These are phyloP conservation scores for Maconellicoccus hirsutus DNA, from an alignment of 1,140 invertebrate genomes.

Conservation along the genomic window DNA sequence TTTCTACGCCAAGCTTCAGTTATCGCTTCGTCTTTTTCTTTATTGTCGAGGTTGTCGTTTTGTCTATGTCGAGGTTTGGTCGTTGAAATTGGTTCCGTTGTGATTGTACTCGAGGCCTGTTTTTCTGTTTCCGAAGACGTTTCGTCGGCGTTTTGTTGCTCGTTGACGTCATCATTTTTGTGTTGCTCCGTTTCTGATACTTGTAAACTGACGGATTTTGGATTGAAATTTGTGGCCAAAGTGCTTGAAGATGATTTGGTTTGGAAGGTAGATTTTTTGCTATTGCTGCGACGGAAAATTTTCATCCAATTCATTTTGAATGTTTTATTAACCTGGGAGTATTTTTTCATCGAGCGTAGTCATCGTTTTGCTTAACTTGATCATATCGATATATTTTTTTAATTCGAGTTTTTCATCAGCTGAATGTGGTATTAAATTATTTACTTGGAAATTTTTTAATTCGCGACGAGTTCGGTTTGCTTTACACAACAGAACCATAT, in stretches of 20 bases:
- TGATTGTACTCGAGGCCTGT: not conserved
- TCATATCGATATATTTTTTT: too few relatives aligned
- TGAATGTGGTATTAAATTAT: too few relatives aligned
- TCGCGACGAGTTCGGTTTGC: too few relatives aligned
- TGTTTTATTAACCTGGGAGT: too few relatives aligned
- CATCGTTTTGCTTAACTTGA: too few relatives aligned
- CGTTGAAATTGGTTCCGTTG: not conserved
- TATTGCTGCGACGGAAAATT: not conserved
- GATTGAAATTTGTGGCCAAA: not conserved
- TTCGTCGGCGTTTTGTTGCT: not conserved
- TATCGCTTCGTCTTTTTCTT: not conserved
- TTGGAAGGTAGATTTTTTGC: not conserved
- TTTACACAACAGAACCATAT: too few relatives aligned
- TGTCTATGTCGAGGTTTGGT: not conserved
- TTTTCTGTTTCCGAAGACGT: too few relatives aligned
- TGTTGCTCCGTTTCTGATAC: not conserved
- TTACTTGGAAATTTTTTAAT: too few relatives aligned
- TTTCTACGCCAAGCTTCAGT: not conserved
- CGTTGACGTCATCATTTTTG: not conserved
- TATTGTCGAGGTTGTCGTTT: not conserved
- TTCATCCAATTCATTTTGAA: not conserved
- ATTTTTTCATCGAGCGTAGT: too few relatives aligned
- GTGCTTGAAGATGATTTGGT: not conserved
- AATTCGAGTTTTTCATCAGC: too few relatives aligned
- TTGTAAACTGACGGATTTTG: not conserved